Base-by-base conservation (phyloP, 2,797 vertebrate genomes). In the Cirrhinus mrigala region DNA sequence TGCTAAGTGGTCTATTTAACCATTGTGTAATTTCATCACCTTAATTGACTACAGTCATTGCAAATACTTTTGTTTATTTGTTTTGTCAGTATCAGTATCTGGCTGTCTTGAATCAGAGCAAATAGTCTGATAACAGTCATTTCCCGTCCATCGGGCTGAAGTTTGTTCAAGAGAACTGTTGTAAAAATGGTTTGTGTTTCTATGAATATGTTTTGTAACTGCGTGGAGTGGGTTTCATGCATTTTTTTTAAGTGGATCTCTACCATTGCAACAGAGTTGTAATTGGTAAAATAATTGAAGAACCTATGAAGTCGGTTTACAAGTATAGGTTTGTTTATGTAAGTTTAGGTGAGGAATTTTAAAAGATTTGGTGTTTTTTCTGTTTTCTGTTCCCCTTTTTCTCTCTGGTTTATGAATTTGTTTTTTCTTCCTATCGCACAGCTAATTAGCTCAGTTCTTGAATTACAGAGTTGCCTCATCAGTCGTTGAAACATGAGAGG, bases 391-490 rank as follows among this genome's bases (percentile, higher is more conserved):
- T 33, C 33, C 33, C 33, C 33, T 37, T 37, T 58, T 11, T 15
- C 16, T 20, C 9, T 52, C 9, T 69, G 12, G 33, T 87, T 76
- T 77, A 56, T 68, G 81, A n/a, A 52, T 60, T 6, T n/a, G 56
- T 74, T 52, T 50, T 50, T 24, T 73, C 27, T 6, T 50, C 89
- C 60, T 79, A 84, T 87, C 81, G 85, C 46, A 60, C 50, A 84
- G 44, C 56, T 85, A 66, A 37, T 40, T 22, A 40, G 20, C 33
- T 79, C 14, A 40, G 60, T 50, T 71, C 66, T 71, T 82, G 27
- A 33, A 71, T 73, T 76, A 84, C 62, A 77, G 29, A 56, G n/a
- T 83, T 88, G 71, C 77, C 66, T 88, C 70, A 87, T 87, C 71
- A 60, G 46, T n/a, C 66, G 70, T 48, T 33, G 56, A 76, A 84